These are phyloP conservation scores for Lacerta agilis DNA, from an alignment of 2,797 vertebrate species.

Conservation along the genomic window DNA sequence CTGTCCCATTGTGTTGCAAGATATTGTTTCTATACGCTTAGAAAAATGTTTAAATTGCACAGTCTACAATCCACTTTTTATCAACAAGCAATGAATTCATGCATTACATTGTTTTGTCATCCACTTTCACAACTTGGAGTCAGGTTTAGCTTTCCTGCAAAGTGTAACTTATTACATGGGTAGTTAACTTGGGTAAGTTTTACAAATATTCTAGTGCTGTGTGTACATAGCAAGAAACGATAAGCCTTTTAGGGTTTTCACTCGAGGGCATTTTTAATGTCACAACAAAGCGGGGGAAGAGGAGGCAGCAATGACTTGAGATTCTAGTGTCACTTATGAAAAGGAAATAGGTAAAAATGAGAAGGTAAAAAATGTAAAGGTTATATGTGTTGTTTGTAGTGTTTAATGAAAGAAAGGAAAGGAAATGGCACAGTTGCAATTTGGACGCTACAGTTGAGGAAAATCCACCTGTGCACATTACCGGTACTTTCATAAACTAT, in stretches of 20 bases:
- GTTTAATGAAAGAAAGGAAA: too few relatives aligned
- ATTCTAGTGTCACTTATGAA: neutral
- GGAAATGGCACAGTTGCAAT: neutral
- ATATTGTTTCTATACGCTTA: constrained; percentile 40
- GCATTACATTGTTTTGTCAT: constrained; percentile 50
- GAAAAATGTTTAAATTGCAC: neutral
- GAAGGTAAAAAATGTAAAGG: too few relatives aligned
- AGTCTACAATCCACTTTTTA: constrained; percentile 45
- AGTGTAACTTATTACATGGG: constrained; percentile 70
- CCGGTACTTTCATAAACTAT: neutral
- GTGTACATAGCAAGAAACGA: constrained; percentile 50
- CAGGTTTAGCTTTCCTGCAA: constrained; percentile 70
- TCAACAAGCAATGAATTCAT: constrained; percentile 33
- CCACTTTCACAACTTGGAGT: constrained; percentile 58
- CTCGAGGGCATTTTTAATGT: neutral
- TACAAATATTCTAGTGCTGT: constrained; percentile 48
- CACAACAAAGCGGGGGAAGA: neutral
- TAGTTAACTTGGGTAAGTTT: constrained; percentile 75
- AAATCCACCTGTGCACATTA: neutral
- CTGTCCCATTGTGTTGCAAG: constrained; percentile 59
- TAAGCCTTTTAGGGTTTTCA: constrained; percentile 16
- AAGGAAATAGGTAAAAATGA: neutral
- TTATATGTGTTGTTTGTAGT: too few relatives aligned
- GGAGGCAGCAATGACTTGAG: neutral
- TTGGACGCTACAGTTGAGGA: neutral